phyloP scores from a whole-genome alignment of 2,113 vertebrate species.

The Atrichornis clamosus region DNA sequence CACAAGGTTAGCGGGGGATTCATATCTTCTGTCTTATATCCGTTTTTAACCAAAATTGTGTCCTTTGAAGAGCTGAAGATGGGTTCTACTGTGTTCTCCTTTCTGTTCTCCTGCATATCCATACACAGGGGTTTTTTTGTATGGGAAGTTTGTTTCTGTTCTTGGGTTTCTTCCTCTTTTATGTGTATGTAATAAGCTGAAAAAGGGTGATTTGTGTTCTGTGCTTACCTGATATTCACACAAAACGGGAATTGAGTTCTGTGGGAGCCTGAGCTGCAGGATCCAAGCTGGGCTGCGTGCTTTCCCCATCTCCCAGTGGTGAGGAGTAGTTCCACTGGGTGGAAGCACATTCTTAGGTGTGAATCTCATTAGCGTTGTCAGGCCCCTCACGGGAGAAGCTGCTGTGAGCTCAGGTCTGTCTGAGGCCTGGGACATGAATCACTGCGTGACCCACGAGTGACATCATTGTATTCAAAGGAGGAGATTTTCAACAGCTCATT shows the following conservation, averaged over 20 bases:
- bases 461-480: background rate
- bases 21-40: background rate
- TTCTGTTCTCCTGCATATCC: background rate
- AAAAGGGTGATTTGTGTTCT: background rate
- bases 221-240: background rate
- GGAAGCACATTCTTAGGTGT: background rate
- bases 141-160: background rate
- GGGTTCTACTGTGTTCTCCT: background rate
- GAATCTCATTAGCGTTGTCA: rapidly evolving
- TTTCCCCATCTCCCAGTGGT: background rate
- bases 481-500: background rate
- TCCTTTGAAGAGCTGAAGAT: background rate
- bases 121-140: rapidly evolving
- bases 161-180: background rate
- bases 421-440: background rate
- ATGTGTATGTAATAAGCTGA: background rate
- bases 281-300: too few species aligned
- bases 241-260: background rate
- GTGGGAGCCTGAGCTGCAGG: background rate
- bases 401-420: background rate
- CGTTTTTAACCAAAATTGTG: background rate
- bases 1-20: background rate
- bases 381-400: background rate
- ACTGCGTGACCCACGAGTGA: rapidly evolving
- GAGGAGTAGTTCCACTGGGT: background rate